Evolutionary conservation across 2,113 vertebrate genomes (phyloP), one percentile per base, ranked within the genome.

Genomic region (Hyperopisus bebe): DNA sequence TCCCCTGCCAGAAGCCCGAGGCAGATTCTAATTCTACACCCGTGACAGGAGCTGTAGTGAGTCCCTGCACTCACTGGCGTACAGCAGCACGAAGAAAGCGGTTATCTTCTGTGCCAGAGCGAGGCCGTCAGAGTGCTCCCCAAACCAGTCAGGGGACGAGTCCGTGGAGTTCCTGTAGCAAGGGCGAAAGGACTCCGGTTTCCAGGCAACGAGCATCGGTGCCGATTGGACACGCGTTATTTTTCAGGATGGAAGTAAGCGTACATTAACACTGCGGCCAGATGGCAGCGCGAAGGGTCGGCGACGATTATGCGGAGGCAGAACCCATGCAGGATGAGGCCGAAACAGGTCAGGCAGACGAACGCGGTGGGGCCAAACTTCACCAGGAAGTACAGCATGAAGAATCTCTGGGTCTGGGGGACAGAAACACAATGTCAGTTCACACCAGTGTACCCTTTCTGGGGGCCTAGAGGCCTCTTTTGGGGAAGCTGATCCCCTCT

Each of bases 101-200:
- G 90, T 83, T 44, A 92, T 89, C 86, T 93, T 92, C 90, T 92
- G 93, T 51, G 89, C 93, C 86, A 94, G 89, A 62, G 48, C 51
- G 7, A 93, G 91, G 31, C 90, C 90, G 62, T 90, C 89, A 13
- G 86, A 89, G 44, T 90, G 91, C 42, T 89, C 86, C 31, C 91
- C 90, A 19, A 92, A 93, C 90, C 91, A 93, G 50, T 89, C 66
- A 42, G 89, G 88, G 17, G 83, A 89, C 48, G 5, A 66, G 53
- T 70, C 84, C n/a, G 53, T 87, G 83, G 89, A 87, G 89, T 74
- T 90, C 84, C 84, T 90, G 89, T 19, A 85, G 17, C 44, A 50
- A 42, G 42, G 48, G 31, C 31, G 53, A 55, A 83, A 83, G 66
- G 42, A 62, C 62, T 50, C 47, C 7, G 17, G n/a, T 77, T 35